Evolutionary conservation across 2,797 vertebrate species (phyloP), one percentile per base, ranked within the genome.

Genomic region (Sciaenops ocellatus): DNA sequence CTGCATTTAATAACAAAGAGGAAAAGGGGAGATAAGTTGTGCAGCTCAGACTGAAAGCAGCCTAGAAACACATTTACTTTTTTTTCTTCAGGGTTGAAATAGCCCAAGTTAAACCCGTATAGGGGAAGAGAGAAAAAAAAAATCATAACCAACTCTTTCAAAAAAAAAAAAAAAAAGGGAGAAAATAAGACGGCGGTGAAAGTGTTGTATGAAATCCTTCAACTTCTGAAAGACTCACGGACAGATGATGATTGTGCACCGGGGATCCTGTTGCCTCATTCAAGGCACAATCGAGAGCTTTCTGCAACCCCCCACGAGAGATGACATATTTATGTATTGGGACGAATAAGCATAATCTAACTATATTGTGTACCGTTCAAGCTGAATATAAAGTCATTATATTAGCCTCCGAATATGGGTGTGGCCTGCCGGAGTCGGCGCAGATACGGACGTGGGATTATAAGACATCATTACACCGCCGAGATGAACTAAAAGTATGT

Each of bases 21-120:
- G 52, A 65, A 86, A 84, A 80, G 77, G 8, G 82, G 84, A 91
- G 92, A 93, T 94, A 93, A 93, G 89, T 93, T 93, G 90, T 89
- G 90, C 88, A 71, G 90, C 92, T 92, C 90, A 87, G 87, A 80
- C 89, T 92, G 89, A 93, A 93, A 92, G 91, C 88, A 87, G 89
- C 88, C 85, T 47, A 60, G 79, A 90, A 93, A 92, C 89, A 89
- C 92, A 92, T 92, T 93, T 90, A 85, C 78, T 86, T 91, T 90
- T 65, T 59, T 60, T 87, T 89, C 82, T 86, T 64, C 18, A 6
- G 50, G 67, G 89, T 90, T 89, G 89, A 91, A 94, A 93, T 92
- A 89, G 89, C 77, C 89, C 66, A 61, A 91, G 90, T 90, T 92
- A 92, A 93, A 93, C 79, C 90, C 74, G 60, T 48, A 84, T 22